phyloP scores from a whole-genome alignment of 2,797 vertebrate species.

The Hippoglossus hippoglossus region DNA sequence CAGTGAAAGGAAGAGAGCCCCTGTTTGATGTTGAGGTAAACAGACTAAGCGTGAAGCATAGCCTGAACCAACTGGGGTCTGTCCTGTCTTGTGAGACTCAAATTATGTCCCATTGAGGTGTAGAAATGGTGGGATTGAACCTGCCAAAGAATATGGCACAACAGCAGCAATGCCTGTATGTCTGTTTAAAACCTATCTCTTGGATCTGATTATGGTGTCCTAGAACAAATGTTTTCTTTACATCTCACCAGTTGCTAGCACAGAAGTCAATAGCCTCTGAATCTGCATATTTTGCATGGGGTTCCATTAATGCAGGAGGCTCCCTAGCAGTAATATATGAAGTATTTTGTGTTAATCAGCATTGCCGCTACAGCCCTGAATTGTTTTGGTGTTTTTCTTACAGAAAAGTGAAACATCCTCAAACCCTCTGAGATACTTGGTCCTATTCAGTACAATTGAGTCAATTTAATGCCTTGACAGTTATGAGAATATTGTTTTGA shows the following conservation, averaged over 20 bases:
- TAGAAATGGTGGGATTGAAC: constrained; percentile 33
- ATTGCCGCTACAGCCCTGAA: not conserved
- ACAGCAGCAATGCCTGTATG: constrained; percentile 10
- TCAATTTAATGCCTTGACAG: constrained; percentile 29
- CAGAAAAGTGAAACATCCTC: not conserved
- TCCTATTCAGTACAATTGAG: constrained; percentile 20
- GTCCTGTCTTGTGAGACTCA: constrained; percentile 23
- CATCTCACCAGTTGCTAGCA: constrained; percentile 9
- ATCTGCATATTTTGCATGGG: constrained; percentile 31
- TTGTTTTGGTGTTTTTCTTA: constrained; percentile 13
- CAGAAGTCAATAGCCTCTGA: constrained; percentile 1
- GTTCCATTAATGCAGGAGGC: constrained; percentile 6
- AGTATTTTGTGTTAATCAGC: constrained; percentile 25
- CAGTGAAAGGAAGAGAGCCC: constrained; percentile 37
- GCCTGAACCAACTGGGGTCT: constrained; percentile 38
- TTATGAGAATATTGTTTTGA: constrained; percentile 46
- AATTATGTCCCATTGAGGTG: constrained; percentile 26
- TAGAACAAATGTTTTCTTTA: not conserved
- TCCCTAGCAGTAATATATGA: constrained; percentile 26
- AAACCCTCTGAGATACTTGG: not conserved
- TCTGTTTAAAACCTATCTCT: not conserved
- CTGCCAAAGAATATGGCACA: constrained; percentile 1
- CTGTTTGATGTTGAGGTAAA: constrained; percentile 56
- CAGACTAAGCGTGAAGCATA: constrained; percentile 60
- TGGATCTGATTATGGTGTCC: not conserved